A percentile compares a stretch with the other conserved stretches of the same genome.
These are phyloP conservation scores for Podocnemis expansa DNA, from an alignment of 2,113 vertebrate genomes.

Conservation along the genomic window DNA sequence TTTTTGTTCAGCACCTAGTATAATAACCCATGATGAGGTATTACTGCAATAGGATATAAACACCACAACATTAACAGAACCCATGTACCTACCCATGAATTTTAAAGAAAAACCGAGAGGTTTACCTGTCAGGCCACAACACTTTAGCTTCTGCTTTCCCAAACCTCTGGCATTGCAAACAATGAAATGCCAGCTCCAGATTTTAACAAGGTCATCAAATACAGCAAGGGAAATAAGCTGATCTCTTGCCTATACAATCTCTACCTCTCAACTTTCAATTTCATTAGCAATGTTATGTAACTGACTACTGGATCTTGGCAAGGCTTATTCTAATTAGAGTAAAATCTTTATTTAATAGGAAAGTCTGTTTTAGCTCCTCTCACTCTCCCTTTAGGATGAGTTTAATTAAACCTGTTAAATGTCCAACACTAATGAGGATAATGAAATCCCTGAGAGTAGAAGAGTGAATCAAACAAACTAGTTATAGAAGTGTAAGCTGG, in stretches of 20 bases:
- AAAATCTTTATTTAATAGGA: slow-evolving; percentile 40
- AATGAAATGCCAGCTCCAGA: neutral
- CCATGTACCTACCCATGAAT: neutral
- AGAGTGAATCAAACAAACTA: slow-evolving; percentile 44
- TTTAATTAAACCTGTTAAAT: slow-evolving; percentile 49
- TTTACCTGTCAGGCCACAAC: fast-evolving
- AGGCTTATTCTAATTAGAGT: slow-evolving; percentile 15
- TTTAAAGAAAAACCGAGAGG: fast-evolving
- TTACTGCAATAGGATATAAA: fast-evolving
- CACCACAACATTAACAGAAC: neutral
- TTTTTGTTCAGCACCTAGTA: neutral
- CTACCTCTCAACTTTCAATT: neutral
- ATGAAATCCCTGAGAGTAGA: neutral
- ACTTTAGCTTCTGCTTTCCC: neutral
- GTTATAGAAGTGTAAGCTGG: slow-evolving; percentile 26
- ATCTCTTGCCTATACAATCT: neutral
- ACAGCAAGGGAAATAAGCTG: neutral
- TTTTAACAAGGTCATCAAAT: neutral
- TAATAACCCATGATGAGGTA: neutral
- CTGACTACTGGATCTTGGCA: neutral
- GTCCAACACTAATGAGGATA: slow-evolving; percentile 38
- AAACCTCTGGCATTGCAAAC: neutral
- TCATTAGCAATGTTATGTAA: neutral
- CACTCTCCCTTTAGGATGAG: neutral
- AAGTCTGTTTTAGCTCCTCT: neutral